Conservation (phyloP, 2,888 invertebrate genomes). For the Chironomus tentans region DNA sequence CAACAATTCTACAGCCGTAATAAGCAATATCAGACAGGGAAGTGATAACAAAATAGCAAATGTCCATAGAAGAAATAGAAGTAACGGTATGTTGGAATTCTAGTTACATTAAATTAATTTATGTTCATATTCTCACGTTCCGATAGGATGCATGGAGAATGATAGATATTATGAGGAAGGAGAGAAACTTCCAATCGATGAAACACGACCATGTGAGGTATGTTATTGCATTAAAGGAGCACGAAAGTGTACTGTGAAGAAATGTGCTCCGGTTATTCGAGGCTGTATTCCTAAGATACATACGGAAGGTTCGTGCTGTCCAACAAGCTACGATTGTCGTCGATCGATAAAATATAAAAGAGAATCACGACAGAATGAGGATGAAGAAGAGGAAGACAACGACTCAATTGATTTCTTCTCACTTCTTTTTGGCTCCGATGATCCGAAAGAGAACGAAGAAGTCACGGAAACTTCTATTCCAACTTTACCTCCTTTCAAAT, state of each 20-base stretch:
- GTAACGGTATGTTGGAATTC: background rate
- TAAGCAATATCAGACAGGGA: conserved; percentile 32
- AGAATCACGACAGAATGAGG: conserved; percentile 2
- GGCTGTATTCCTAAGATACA: conserved; percentile 68
- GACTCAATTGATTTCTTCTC: conserved; percentile 38
- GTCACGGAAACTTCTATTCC: background rate
- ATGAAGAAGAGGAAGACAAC: background rate
- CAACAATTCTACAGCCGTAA: conserved; percentile 36
- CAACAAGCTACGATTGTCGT: conserved; percentile 74
- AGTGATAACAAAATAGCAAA: background rate
- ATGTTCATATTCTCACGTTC: background rate
- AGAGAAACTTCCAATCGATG: conserved; percentile 52
- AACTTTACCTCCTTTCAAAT: conserved; percentile 3
- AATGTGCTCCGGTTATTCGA: conserved; percentile 64
- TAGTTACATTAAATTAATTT: background rate
- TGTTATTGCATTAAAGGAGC: conserved; percentile 71
- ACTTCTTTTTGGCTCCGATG: conserved; percentile 38
- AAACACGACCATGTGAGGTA: conserved; percentile 52
- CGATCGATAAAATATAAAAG: conserved; percentile 35
- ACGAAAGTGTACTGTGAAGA: conserved; percentile 63
- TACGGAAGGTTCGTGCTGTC: conserved; percentile 66
- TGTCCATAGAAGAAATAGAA: conserved; percentile 9
- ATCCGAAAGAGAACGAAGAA: conserved; percentile 25
- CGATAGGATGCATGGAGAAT: conserved; percentile 54
- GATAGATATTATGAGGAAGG: conserved; percentile 58